phyloP scores from a whole-genome alignment of 2,888 invertebrate genomes.

The Dasypogon diadema region DNA sequence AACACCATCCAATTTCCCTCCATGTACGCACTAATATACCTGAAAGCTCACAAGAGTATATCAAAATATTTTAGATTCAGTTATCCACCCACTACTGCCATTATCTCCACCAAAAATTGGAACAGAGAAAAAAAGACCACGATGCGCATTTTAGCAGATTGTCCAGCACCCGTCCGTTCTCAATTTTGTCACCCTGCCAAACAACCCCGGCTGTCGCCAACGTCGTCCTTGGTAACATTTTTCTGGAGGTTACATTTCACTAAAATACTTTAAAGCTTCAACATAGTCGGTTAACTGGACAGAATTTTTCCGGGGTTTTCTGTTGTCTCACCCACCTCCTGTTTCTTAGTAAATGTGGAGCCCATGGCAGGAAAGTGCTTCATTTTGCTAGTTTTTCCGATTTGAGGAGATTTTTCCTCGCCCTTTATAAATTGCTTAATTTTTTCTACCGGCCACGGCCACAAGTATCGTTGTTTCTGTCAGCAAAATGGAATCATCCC shows the following conservation, averaged over 20 bases:
- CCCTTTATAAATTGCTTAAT: conserved; percentile 30
- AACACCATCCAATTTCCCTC: background rate
- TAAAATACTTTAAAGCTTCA: conserved; percentile 20
- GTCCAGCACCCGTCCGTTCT: conserved; percentile 7
- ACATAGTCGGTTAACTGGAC: conserved; percentile 4
- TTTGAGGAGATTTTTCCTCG: background rate
- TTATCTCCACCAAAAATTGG: no score
- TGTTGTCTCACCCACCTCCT: background rate
- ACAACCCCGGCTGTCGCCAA: conserved; percentile 30
- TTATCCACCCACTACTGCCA: background rate
- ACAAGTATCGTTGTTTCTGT: conserved; percentile 11
- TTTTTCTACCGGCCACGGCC: background rate
- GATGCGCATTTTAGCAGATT: background rate
- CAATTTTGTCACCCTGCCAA: conserved; percentile 41
- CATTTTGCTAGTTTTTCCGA: background rate
- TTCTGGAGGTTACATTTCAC: conserved; percentile 37
- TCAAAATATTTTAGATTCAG: background rate
- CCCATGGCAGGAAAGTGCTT: background rate
- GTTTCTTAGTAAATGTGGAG: background rate
- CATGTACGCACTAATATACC: background rate
- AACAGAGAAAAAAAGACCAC: background rate
- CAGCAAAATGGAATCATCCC: conserved; percentile 7
- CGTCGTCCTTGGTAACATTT: conserved; percentile 40
- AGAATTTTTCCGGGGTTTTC: conserved; percentile 31
- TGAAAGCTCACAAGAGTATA: background rate